phyloP scores from a whole-genome alignment of 2,888 invertebrate species.

The Euzophera pinguis region DNA sequence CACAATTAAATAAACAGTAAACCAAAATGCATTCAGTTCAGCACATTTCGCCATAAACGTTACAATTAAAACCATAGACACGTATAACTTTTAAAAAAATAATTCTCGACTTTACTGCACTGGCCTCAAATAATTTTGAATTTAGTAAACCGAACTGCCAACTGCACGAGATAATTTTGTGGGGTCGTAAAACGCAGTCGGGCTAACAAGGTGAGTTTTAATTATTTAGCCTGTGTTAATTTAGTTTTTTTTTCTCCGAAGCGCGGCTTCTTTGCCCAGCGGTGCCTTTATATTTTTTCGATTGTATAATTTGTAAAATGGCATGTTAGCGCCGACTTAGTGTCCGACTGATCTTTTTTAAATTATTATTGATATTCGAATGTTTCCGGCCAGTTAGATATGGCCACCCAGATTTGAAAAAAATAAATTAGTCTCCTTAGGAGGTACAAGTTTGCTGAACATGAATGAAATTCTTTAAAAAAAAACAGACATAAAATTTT shows the following conservation, averaged over 20 bases:
- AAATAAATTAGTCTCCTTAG: not conserved
- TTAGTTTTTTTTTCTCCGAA: conserved; percentile 54
- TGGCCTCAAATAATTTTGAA: conserved; percentile 19
- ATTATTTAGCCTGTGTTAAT: conserved; percentile 74
- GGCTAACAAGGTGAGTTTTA: conserved; percentile 74
- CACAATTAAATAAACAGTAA: conserved; percentile 71
- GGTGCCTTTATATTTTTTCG: conserved; percentile 49
- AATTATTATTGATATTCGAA: conserved; percentile 60
- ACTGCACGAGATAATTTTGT: conserved; percentile 29
- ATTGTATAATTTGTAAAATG: conserved; percentile 75
- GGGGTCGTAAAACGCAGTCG: conserved; percentile 47
- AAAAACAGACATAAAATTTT: not conserved
- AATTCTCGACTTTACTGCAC: conserved; percentile 25
- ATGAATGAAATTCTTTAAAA: not conserved
- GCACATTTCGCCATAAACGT: conserved; percentile 42
- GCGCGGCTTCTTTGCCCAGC: conserved; percentile 55
- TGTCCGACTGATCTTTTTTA: conserved; percentile 49
- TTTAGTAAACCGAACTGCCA: conserved; percentile 16
- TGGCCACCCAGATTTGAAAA: conserved; percentile 8
- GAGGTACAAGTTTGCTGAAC: too few relatives aligned
- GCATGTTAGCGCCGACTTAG: conserved; percentile 67
- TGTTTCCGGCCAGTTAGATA: conserved; percentile 53
- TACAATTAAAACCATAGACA: conserved; percentile 9
- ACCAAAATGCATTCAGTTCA: conserved; percentile 57
- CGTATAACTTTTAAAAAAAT: conserved; percentile 8